Evolutionary conservation across 1,140 invertebrate genomes (phyloP), one percentile per base, ranked within the genome.

Genomic region (Diorhabda carinulata): DNA sequence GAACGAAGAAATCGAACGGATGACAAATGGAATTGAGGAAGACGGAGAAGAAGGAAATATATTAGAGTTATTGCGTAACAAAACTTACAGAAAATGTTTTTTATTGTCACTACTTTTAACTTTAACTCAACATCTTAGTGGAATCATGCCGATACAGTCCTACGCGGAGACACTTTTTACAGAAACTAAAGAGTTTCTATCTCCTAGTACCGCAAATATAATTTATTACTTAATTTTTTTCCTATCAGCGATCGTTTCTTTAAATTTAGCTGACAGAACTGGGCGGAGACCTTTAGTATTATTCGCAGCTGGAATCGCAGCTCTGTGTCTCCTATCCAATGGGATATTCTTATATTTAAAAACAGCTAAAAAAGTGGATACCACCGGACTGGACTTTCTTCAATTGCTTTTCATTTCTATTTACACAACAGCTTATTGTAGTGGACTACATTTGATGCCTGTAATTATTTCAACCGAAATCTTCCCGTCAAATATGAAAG

Each of bases 21-120:
- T 72, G 3, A 5, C n/a, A 4, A 9, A n/a, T 2, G 61, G 45
- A 42, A 44, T 73, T 3, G 3, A 66, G 7, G 44, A 57, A 57
- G 52, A 66, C 64, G 6, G 25, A 3, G 65, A 64, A 41, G 5
- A 57, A 6, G 57, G 61, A 5, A 58, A n/a, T 3, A 52, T 45
- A 10, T 62, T 45, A 65, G 70, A 73, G 52, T 42, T 73, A 43
- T 64, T 73, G 5, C 40, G 47, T 7, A 44, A 64, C 6, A 64
- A 47, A 44, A 60, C n/a, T 43, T 69, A 72, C 52, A 43, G 70
- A 8, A 69, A 69, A 25, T 61, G 67, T 3, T 4, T 73, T 40
- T 47, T 67, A 42, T 59, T 62, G 4, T 10, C 41, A 9, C 42
- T 64, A 2, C 3, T 44, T 3, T 25, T 72, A 41, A 25, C 47